phyloP scores from a whole-genome alignment of 2,888 invertebrate genomes.

The Archips crataeganus region DNA sequence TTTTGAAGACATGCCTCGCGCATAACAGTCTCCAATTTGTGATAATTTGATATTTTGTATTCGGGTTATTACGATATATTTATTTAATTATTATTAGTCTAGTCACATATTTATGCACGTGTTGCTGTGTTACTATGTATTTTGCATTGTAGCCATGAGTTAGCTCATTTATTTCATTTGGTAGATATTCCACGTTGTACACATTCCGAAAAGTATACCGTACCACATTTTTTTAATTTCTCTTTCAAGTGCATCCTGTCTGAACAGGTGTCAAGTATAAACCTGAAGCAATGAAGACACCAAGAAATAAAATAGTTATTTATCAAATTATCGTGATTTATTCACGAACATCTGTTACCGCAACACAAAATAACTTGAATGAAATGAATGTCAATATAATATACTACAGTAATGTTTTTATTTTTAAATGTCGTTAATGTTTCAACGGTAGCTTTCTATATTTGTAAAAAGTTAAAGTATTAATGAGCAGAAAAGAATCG shows the following conservation, averaged over 20 bases:
- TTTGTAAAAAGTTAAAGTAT: constrained; percentile 58
- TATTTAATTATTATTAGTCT: constrained; percentile 27
- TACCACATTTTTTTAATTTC: neutral
- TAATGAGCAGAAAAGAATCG: constrained; percentile 7
- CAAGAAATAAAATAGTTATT: constrained; percentile 16
- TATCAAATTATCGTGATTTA: constrained; percentile 21
- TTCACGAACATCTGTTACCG: constrained; percentile 3
- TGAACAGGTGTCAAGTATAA: neutral
- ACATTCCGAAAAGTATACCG: constrained; percentile 23
- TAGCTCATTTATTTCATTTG: constrained; percentile 17
- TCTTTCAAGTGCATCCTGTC: neutral
- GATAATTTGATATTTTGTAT: constrained; percentile 23
- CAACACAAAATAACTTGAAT: constrained; percentile 25
- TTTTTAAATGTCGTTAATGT: constrained; percentile 29
- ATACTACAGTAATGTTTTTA: constrained; percentile 22
- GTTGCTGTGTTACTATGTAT: neutral
- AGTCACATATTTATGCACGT: constrained; percentile 30
- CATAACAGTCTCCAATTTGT: constrained; percentile 31
- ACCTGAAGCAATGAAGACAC: neutral
- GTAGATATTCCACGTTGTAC: constrained; percentile 20
- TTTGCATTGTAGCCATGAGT: neutral
- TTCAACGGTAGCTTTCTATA: constrained; percentile 65
- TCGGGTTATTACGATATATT: neutral
- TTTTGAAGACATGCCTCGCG: constrained; percentile 12
- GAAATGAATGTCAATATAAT: constrained; percentile 39